Evolutionary conservation across 2,113 vertebrate species (phyloP).

Genomic region (Neolamprologus longior): DNA sequence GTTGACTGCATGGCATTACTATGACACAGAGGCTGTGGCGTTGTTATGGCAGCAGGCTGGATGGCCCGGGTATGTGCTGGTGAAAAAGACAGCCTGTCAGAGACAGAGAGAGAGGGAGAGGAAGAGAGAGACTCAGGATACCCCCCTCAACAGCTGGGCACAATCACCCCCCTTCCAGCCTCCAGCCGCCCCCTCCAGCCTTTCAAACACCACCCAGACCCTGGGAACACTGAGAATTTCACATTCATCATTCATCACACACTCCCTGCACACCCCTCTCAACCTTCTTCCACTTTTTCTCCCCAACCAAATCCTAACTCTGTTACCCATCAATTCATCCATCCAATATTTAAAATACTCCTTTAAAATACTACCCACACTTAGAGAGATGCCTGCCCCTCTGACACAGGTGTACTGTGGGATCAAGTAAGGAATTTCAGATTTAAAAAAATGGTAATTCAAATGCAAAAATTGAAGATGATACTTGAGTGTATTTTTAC

Average conservation of each 20-base stretch:
- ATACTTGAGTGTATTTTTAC: neutral
- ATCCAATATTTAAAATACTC: neutral
- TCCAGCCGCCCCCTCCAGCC: constrained; percentile 61
- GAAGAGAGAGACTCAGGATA: constrained; percentile 69
- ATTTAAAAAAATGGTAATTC: neutral
- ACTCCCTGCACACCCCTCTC: constrained; percentile 52
- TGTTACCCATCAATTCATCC: neutral
- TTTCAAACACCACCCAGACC: constrained; percentile 68
- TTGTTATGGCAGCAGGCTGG: constrained; percentile 92
- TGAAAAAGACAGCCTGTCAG: constrained; percentile 92
- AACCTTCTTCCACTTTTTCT: neutral
- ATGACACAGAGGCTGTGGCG: constrained; percentile 82
- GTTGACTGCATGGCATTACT: constrained; percentile 78
- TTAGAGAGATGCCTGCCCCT: neutral
- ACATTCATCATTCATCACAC: constrained; percentile 87
- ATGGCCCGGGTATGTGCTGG: constrained; percentile 78
- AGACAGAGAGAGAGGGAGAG: constrained; percentile 71
- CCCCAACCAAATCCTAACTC: neutral
- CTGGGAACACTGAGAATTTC: constrained; percentile 91
- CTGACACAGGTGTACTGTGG: neutral
- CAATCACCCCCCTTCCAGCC: constrained; percentile 30
- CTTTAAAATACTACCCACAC: neutral
- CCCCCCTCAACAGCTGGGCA: constrained; percentile 76
- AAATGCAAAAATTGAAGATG: constrained; percentile 19
- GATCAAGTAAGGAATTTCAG: neutral